A percentile compares a stretch with the other conserved stretches of the same genome.
These are phyloP conservation scores for Neoscelio sp. DNA, from an alignment of 2,888 invertebrate species.

Conservation along the genomic window DNA sequence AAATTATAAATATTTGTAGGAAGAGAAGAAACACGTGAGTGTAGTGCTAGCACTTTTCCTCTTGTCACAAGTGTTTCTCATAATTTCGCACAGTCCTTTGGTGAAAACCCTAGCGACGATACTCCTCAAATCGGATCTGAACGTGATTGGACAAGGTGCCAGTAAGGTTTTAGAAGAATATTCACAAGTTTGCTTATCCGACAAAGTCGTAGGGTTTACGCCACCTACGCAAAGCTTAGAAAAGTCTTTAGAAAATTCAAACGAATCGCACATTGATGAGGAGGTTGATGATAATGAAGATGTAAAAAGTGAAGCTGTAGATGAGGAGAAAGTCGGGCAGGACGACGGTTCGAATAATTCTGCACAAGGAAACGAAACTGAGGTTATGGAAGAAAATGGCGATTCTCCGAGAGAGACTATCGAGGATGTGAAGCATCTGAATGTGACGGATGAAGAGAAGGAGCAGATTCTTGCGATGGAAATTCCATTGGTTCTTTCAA, in stretches of 20 bases:
- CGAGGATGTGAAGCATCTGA: constrained; percentile 84
- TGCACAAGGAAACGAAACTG: constrained; percentile 12
- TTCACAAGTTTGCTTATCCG: constrained; percentile 80
- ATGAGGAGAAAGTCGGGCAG: constrained; percentile 41
- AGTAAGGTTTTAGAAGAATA: constrained; percentile 88
- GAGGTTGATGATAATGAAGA: constrained; percentile 66
- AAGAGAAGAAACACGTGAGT: constrained; percentile 84
- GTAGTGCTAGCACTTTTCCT: constrained; percentile 96
- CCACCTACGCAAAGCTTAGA: constrained; percentile 91
- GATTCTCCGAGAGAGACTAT: constrained; percentile 62
- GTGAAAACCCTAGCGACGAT: constrained; percentile 96
- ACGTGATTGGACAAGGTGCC: constrained; percentile 88
- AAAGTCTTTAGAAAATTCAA: constrained; percentile 87
- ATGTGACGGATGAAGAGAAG: constrained; percentile 97
- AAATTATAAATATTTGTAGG: constrained; percentile 70
- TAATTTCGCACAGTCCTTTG: constrained; percentile 95
- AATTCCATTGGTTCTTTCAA: constrained; percentile 72
- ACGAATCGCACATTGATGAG: constrained; percentile 68
- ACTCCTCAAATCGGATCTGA: constrained; percentile 92
- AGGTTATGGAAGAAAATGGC: constrained; percentile 47
- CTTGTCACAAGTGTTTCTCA: constrained; percentile 97
- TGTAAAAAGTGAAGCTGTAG: constrained; percentile 55
- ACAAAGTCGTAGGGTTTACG: constrained; percentile 86
- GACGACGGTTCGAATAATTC: constrained; percentile 17
- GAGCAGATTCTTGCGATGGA: constrained; percentile 85